Conservation (phyloP, 2,888 invertebrate species). For the Beris morrisii region DNA sequence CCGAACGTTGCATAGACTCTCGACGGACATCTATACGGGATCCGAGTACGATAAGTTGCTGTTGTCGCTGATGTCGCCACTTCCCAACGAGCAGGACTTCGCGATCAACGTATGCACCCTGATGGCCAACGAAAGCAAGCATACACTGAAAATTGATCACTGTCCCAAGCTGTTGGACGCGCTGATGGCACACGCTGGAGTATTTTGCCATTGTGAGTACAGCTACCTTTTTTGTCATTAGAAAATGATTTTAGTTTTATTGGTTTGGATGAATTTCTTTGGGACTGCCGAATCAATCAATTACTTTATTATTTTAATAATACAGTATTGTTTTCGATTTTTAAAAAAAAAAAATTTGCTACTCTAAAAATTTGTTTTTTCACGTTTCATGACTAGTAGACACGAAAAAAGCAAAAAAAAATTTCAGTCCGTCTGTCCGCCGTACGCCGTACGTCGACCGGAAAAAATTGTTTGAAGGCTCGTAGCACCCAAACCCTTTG, state of each 20-base stretch:
- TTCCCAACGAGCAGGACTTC: slow-evolving; percentile 98
- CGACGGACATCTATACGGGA: slow-evolving; percentile 65
- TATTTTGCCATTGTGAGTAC: slow-evolving; percentile 82
- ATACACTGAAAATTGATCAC: slow-evolving; percentile 80
- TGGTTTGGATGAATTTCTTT: too few relatives aligned
- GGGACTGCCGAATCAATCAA: too few relatives aligned
- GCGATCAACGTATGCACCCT: slow-evolving; percentile 96
- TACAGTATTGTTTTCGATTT: too few relatives aligned
- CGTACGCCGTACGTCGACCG: too few relatives aligned
- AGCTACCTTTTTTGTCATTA: background rate
- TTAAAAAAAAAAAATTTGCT: too few relatives aligned
- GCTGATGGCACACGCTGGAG: slow-evolving; percentile 90
- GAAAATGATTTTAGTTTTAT: background rate
- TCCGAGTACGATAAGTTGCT: slow-evolving; percentile 85
- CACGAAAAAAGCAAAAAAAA: too few relatives aligned
- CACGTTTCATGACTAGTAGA: too few relatives aligned
- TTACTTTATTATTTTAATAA: too few relatives aligned
- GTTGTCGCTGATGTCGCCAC: slow-evolving; percentile 89
- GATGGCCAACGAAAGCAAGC: slow-evolving; percentile 90
- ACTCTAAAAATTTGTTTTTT: too few relatives aligned
- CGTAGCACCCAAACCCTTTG: too few relatives aligned
- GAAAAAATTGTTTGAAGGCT: too few relatives aligned
- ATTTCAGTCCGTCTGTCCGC: too few relatives aligned
- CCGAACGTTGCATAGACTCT: slow-evolving; percentile 68
- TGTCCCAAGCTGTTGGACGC: slow-evolving; percentile 86